Evolutionary conservation across 2,113 vertebrate species (phyloP), one percentile per base, ranked within the genome.

Genomic region (Hippocampus barbouri): DNA sequence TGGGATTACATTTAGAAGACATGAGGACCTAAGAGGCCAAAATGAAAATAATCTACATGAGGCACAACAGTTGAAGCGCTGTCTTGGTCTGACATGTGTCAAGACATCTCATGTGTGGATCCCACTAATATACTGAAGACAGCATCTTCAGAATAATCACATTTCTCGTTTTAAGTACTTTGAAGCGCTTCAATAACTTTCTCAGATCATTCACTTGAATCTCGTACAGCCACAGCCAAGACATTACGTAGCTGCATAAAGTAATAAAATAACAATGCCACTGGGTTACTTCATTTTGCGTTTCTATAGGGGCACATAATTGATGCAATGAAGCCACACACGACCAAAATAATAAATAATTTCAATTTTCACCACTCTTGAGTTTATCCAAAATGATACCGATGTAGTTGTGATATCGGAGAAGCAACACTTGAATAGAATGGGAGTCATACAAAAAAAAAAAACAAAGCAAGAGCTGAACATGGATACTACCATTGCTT

Each of bases 1-100:
- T 77, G 70, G 25, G 51, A 34, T n/a, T 72, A 59, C 72, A 53
- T 75, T 70, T 72, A 71, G 21, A 23, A 7, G 54, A 83, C 82
- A 72, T 79, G 79, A 76, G 83, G 83, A 81, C 74, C 53, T 49
- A 67, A 59, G 47, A 0, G 30, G 21, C 45, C 68, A 85, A 83
- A 87, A 85, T 76, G 77, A 66, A 85, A 79, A 88, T 83, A 86
- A 85, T 86, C 75, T 76, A 70, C 73, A 68, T 73, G 43, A 82
- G 79, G 78, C 76, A 69, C 68, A 75, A 68, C 66, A 79, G 78
- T 85, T 68, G 75, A 72, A 74, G 79, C 14, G 64, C 64, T 5
- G 14, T 72, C 9, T 66, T 30, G 62, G 72, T 79, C 77, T 86
- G 88, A 87, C 85, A 73, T 77, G 54, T 70, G 47, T 63, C 1